phyloP scores from a whole-genome alignment of 2,888 invertebrate genomes.

The Cerceris ruficornis region DNA sequence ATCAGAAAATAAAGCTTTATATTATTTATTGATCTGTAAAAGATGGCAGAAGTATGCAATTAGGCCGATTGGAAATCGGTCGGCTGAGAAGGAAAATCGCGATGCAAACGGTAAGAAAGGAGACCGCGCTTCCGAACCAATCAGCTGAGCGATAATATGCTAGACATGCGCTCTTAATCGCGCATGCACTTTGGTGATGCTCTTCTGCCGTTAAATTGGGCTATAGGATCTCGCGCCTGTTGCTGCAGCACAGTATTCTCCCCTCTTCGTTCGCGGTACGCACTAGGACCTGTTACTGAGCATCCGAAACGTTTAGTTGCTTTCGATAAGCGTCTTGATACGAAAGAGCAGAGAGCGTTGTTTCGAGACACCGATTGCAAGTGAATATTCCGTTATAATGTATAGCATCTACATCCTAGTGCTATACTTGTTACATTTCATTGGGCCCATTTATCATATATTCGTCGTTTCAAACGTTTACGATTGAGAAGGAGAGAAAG shows the following conservation, averaged over 20 bases:
- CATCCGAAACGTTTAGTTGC: conserved; percentile 24
- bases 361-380: background rate
- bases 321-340: conserved; percentile 28
- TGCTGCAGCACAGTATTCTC: conserved; percentile 35
- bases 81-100: background rate
- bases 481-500: background rate
- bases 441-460: background rate
- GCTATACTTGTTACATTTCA: conserved; percentile 5
- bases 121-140: too few species aligned
- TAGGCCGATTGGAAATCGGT: too few species aligned
- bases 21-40: too few species aligned
- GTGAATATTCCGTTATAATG: conserved; percentile 9
- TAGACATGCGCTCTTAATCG: conserved; percentile 30
- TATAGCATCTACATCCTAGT: conserved; percentile 1
- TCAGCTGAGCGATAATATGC: background rate
- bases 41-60: too few species aligned
- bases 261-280: conserved; percentile 3
- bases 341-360: background rate
- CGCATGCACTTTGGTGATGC: conserved; percentile 26
- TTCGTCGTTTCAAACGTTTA: background rate
- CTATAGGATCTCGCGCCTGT: conserved; percentile 50
- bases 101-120: too few species aligned
- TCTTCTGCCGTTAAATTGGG: conserved; percentile 36
- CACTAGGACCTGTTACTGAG: conserved; percentile 35
- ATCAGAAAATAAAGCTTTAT: too few species aligned